Evolutionary conservation across 1,140 invertebrate genomes (phyloP).

Genomic region (Holotrichia oblita): DNA sequence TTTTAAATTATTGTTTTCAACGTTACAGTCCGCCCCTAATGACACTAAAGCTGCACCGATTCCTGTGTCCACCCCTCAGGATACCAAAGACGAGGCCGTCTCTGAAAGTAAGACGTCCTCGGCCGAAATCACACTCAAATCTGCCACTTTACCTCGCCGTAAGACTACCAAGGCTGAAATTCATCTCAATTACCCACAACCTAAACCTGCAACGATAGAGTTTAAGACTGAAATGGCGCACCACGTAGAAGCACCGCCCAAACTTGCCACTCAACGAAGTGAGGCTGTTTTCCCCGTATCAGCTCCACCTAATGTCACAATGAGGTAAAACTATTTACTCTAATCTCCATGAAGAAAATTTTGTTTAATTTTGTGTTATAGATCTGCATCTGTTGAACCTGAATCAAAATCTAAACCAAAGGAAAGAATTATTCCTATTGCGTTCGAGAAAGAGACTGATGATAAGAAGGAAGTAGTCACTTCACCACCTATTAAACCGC

Average conservation of each 20-base stretch:
- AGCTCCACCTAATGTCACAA: constrained; percentile 47
- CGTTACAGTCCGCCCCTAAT: neutral
- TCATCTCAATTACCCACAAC: constrained; percentile 64
- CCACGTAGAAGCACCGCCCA: constrained; percentile 64
- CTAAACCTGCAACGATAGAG: constrained; percentile 63
- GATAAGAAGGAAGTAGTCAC: constrained; percentile 48
- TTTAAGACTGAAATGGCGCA: constrained; percentile 70
- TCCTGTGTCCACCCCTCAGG: neutral
- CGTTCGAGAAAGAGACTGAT: constrained; percentile 57
- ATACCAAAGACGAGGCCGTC: constrained; percentile 16
- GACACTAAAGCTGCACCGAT: neutral
- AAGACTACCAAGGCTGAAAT: constrained; percentile 74
- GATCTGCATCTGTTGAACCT: constrained; percentile 62
- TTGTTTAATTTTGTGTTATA: constrained; percentile 44
- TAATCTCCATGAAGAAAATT: neutral
- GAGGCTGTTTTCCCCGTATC: constrained; percentile 69
- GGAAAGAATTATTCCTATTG: constrained; percentile 69
- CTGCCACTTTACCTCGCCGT: constrained; percentile 71
- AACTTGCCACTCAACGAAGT: constrained; percentile 65
- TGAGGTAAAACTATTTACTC: neutral
- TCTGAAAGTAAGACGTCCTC: constrained; percentile 66
- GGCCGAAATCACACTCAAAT: constrained; percentile 73
- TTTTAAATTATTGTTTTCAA: neutral
- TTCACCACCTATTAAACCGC: constrained; percentile 63
- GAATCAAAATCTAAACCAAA: constrained; percentile 59